A percentile compares a stretch with the other conserved stretches of the same genome.
phyloP scores from a whole-genome alignment of 2,888 invertebrate genomes.

The Melieria omissa region DNA sequence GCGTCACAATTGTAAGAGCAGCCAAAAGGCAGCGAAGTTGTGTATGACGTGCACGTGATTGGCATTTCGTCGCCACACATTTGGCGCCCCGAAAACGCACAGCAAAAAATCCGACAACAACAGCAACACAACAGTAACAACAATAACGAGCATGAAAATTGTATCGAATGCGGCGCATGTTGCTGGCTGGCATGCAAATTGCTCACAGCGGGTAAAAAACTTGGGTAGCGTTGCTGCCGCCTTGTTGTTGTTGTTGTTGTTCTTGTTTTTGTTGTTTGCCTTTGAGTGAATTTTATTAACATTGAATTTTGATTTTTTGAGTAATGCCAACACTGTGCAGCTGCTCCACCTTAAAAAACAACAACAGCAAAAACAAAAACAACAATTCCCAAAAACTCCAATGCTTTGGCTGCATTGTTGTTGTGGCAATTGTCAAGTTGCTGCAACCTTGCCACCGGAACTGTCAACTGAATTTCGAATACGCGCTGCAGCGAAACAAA shows the following conservation, averaged over 20 bases:
- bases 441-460: constrained; percentile 57
- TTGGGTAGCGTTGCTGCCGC: no score
- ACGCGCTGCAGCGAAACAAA: neutral
- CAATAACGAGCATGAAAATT: no score
- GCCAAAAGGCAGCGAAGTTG: no score
- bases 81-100: neutral
- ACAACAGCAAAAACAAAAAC: no score
- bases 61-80: constrained; percentile 20
- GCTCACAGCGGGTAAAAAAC: no score
- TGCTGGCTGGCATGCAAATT: no score
- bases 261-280: no score
- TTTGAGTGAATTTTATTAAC: neutral
- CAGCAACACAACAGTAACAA: neutral
- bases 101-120: neutral
- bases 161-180: no score
- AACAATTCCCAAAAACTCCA: no score
- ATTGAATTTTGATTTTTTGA: neutral
- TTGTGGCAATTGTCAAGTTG: constrained; percentile 5
- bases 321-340: neutral
- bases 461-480: constrained; percentile 51
- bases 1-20: no score
- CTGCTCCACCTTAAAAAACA: neutral
- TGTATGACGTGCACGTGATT: constrained; percentile 20
- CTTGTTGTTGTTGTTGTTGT: no score
- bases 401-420: neutral